Percentiles rank a stretch among this genome's conserved stretches.
Evolutionary conservation across 2,113 vertebrate species (phyloP).

Genomic region (Emydura subglobosa): DNA sequence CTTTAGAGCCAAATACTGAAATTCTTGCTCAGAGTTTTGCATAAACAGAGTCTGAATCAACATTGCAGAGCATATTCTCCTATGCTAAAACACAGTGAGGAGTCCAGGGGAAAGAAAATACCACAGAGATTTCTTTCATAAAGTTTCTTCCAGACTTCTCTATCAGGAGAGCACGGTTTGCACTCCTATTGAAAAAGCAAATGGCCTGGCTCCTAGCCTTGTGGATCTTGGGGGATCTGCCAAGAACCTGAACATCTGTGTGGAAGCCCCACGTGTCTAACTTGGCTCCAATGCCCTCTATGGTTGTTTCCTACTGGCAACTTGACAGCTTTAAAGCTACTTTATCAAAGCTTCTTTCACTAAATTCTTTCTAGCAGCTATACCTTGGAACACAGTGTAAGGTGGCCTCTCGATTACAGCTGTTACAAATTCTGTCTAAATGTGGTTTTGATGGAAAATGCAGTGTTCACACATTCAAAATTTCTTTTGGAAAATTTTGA

Average conservation of each 20-base stretch:
- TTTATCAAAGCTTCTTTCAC: neutral
- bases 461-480: neutral
- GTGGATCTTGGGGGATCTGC: neutral
- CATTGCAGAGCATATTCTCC: neutral
- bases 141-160: neutral
- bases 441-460: neutral
- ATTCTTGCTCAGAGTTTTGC: neutral
- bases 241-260: neutral
- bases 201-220: neutral
- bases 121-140: neutral
- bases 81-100: neutral
- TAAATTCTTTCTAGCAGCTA: neutral
- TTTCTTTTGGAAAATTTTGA: neutral
- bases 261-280: neutral
- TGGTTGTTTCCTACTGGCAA: constrained; percentile 1
- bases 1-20: neutral
- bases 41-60: neutral
- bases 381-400: neutral
- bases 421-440: neutral
- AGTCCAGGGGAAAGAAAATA: neutral
- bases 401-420: neutral
- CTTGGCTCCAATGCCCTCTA: neutral
- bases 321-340: neutral
- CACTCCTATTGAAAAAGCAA: neutral
- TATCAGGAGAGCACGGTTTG: neutral